phyloP scores from a whole-genome alignment of 2,113 vertebrate genomes.

The Monopterus albus region DNA sequence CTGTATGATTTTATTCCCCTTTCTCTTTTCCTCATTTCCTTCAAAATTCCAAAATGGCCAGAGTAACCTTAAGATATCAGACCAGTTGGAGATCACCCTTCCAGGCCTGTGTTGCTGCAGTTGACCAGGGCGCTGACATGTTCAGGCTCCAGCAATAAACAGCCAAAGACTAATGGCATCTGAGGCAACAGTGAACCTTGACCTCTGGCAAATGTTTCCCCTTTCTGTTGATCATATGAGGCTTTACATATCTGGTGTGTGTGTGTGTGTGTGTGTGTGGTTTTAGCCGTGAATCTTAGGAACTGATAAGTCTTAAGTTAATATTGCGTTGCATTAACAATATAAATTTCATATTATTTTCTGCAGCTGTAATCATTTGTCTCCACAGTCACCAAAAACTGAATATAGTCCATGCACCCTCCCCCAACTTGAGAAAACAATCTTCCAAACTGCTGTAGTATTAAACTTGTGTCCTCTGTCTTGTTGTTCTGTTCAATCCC shows the following conservation, averaged over 20 bases:
- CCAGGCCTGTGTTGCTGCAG: conserved; percentile 78
- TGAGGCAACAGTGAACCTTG: conserved; percentile 86
- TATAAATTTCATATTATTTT: no score
- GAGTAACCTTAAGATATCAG: conserved; percentile 6
- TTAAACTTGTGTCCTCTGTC: neutral
- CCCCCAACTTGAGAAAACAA: no score
- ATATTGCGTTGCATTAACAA: no score
- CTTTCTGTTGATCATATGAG: conserved; percentile 65
- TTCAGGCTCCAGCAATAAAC: conserved; percentile 84
- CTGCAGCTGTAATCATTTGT: no score
- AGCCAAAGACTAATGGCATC: conserved; percentile 88
- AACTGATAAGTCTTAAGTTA: conserved; percentile 7
- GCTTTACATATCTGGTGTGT: conserved; percentile 66
- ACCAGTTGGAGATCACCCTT: conserved; percentile 62
- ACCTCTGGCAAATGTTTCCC: conserved; percentile 70
- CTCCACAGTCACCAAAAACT: no score
- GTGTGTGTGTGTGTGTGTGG: no score
- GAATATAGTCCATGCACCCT: no score
- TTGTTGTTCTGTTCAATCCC: neutral
- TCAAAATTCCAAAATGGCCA: neutral
- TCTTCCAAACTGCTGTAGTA: no score
- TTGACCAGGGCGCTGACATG: conserved; percentile 85
- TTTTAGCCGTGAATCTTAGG: conserved; percentile 9
- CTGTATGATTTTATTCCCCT: neutral
- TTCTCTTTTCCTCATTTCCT: neutral